A percentile compares a stretch with the other conserved stretches of the same genome.
These are phyloP conservation scores for Peucedramus taeniatus DNA, from an alignment of 2,113 vertebrate genomes.

Conservation along the genomic window DNA sequence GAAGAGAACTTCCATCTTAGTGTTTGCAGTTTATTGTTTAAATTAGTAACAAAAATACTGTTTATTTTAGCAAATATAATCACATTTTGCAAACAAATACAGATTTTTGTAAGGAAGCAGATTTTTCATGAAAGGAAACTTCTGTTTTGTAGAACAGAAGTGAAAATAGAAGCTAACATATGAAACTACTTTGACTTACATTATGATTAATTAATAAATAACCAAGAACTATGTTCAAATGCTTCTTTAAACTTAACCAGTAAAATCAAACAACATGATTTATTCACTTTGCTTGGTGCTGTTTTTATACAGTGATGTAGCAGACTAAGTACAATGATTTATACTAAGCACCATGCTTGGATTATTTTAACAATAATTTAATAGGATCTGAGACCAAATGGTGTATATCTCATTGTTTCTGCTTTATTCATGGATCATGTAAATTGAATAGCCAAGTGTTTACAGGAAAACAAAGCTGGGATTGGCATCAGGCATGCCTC, in stretches of 20 bases:
- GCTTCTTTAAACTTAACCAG: background rate
- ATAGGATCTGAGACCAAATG: background rate
- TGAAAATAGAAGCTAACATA: background rate
- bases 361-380: constrained; percentile 10
- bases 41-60: constrained; percentile 41
- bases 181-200: background rate
- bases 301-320: background rate
- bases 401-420: background rate
- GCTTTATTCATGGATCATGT: background rate
- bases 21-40: constrained; percentile 20
- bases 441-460: constrained; percentile 1
- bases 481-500: background rate
- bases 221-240: background rate
- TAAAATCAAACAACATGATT: background rate
- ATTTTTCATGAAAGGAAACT: constrained; percentile 11
- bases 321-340: background rate
- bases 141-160: background rate
- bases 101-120: background rate
- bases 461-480: background rate
- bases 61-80: constrained; percentile 21
- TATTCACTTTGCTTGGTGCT: background rate
- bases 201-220: constrained; percentile 6
- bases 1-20: background rate
- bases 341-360: background rate
- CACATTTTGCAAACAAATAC: background rate